Conservation (phyloP, 1,140 invertebrate genomes). For the Drosophila bifasciata region DNA sequence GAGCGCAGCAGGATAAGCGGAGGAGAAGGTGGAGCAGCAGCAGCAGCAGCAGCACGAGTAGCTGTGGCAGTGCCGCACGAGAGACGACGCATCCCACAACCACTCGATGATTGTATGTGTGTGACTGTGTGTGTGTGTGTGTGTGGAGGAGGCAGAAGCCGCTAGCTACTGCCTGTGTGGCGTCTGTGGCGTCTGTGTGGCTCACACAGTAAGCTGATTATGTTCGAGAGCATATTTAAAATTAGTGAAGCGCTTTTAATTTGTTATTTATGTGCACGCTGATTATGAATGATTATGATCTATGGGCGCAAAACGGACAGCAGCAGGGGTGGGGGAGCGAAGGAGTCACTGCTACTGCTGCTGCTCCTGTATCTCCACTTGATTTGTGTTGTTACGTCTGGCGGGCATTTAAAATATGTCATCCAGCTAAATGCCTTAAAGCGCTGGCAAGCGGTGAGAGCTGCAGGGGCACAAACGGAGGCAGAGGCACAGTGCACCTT, state of each 20-base stretch:
- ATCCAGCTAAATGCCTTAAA: constrained; percentile 79
- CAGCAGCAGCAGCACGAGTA: constrained; percentile 45
- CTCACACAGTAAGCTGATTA: constrained; percentile 72
- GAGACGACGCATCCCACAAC: constrained; percentile 8
- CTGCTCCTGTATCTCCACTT: constrained; percentile 43
- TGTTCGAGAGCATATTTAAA: constrained; percentile 83
- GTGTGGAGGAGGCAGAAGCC: too few relatives aligned
- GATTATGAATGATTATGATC: constrained; percentile 83
- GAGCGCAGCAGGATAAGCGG: constrained; percentile 1
- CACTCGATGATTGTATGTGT: constrained; percentile 6
- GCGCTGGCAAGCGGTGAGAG: constrained; percentile 62
- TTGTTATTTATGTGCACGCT: constrained; percentile 83
- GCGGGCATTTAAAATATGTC: constrained; percentile 80
- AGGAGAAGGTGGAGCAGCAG: constrained; percentile 37
- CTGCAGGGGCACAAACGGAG: constrained; percentile 41
- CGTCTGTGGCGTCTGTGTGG: constrained; percentile 12
- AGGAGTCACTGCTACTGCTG: constrained; percentile 11
- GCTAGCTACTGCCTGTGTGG: constrained; percentile 10
- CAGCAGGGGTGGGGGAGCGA: constrained; percentile 8
- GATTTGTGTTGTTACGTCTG: constrained; percentile 77
- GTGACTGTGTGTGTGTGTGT: too few relatives aligned
- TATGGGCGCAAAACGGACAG: constrained; percentile 60
- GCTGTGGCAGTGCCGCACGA: constrained; percentile 34
- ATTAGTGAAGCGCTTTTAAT: constrained; percentile 83
- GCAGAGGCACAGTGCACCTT: constrained; percentile 3